A percentile compares a stretch with the other conserved stretches of the same genome.
Evolutionary conservation across 2,888 invertebrate genomes (phyloP).

Genomic region (Fragum whitleyi): DNA sequence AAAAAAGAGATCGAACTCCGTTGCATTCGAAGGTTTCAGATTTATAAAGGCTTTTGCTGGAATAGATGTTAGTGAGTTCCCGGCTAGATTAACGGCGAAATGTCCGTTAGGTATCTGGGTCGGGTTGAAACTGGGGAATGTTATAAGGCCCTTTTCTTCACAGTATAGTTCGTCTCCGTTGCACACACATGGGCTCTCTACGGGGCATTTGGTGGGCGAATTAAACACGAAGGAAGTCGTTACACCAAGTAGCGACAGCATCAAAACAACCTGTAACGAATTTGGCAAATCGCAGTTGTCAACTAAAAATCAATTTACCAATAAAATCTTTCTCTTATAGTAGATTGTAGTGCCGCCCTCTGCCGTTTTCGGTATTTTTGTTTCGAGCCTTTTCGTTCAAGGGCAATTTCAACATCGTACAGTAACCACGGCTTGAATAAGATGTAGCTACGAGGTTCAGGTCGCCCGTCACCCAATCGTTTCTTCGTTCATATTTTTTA

Average conservation of each 20-base stretch:
- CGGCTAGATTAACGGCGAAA: slow-evolving; percentile 8
- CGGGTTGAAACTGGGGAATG: not conserved
- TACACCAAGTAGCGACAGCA: not conserved
- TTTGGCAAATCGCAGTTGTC: too few relatives aligned
- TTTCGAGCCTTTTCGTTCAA: too few relatives aligned
- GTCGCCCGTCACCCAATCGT: too few relatives aligned
- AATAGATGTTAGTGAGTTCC: not conserved
- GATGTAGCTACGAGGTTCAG: too few relatives aligned
- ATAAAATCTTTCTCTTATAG: too few relatives aligned
- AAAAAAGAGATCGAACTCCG: not conserved
- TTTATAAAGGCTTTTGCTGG: not conserved
- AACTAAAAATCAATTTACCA: too few relatives aligned
- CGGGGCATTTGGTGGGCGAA: not conserved
- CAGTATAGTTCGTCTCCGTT: not conserved
- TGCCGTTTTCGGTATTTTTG: too few relatives aligned
- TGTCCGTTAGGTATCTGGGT: not conserved
- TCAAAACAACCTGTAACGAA: not conserved
- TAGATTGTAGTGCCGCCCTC: too few relatives aligned
- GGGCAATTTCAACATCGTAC: too few relatives aligned
- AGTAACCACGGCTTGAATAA: too few relatives aligned
- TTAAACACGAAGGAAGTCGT: slow-evolving; percentile 2
- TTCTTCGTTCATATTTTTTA: too few relatives aligned
- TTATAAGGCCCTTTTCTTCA: not conserved
- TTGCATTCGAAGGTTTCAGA: not conserved
- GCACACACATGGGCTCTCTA: not conserved